Base-by-base conservation (phyloP, 2,797 vertebrate genomes). In the Phrynocephalus guinanensis region DNA sequence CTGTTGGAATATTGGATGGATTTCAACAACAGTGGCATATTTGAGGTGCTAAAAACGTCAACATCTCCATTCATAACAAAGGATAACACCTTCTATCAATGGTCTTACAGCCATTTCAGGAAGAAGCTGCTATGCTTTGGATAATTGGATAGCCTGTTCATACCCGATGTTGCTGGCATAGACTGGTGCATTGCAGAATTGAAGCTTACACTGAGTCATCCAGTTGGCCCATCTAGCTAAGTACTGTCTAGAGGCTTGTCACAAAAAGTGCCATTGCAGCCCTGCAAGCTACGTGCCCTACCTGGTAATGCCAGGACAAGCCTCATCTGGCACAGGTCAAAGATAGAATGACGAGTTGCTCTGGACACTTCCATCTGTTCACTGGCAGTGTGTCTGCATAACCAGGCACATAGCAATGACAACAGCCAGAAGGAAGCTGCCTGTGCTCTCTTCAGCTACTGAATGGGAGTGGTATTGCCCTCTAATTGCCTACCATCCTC, bases 1-100 rank as follows among this genome's bases (percentile, higher is more conserved):
- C 67, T 30, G 82, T 52, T 56, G n/a, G 72, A 76, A 68, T 82
- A 38, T 75, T 76, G 50, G 71, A 82, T 85, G 16, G 48, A 44
- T 85, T 85, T 81, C 48, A 84, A 30, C 44, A 73, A 28, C 28
- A 6, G 67, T 16, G 75, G 63, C 52, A 3, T 67, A 83, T 60
- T 63, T 44, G 18, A 48, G 38, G 10, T 6, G 22, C 20, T 76
- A 44, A 85, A 88, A 73, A 80, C 48, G 22, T 60, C 48, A 81
- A 30, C 38, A 9, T 38, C 24, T 68, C 75, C 5, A 0, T 88
- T 60, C 48, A 52, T 38, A 33, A 44, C 70, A 81, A 80, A 11
- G n/a, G n/a, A 76, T 80, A 44, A 60, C 18, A 30, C 30, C 67
- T 84, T 79, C 67, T 63, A 6, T 50, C 60, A 13, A n/a, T 88